Evolutionary conservation across 2,113 vertebrate genomes (phyloP).

Genomic region (Okapia johnstoni): DNA sequence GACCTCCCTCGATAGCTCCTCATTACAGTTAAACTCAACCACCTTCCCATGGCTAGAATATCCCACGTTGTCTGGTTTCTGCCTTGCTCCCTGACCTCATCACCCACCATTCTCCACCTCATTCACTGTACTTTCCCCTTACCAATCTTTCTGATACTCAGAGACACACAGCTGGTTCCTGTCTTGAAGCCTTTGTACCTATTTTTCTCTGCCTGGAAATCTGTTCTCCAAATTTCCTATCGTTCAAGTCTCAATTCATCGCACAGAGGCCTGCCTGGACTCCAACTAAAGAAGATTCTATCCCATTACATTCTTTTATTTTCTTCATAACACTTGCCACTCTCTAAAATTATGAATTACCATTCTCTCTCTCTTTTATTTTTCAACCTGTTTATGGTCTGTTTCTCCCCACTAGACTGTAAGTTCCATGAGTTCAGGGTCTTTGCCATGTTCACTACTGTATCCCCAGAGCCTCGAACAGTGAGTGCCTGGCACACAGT

Average conservation of each 20-base stretch:
- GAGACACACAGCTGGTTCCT: not conserved
- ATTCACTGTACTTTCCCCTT: not conserved
- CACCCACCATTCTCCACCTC: not conserved
- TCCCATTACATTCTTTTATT: not conserved
- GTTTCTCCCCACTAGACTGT: not conserved
- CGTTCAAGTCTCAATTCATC: not conserved
- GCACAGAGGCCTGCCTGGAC: not conserved
- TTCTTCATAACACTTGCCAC: not conserved
- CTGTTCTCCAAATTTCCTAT: not conserved
- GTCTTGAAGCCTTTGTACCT: not conserved
- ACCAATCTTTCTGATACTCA: not conserved
- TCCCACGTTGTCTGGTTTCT: rapidly evolving
- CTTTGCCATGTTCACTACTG: not conserved
- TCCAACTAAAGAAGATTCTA: not conserved
- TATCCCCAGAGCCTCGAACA: not conserved
- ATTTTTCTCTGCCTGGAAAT: not conserved
- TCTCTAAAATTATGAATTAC: not conserved
- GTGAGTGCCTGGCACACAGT: not conserved
- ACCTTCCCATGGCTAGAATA: not conserved
- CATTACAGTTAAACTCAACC: not conserved
- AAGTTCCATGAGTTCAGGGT: not conserved
- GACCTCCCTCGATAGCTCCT: not conserved
- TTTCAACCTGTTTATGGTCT: not conserved
- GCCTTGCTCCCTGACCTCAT: not conserved
- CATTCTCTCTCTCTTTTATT: not conserved